Evolutionary conservation across 2,797 vertebrate species (phyloP).

Genomic region (Lithobates sylvaticus): DNA sequence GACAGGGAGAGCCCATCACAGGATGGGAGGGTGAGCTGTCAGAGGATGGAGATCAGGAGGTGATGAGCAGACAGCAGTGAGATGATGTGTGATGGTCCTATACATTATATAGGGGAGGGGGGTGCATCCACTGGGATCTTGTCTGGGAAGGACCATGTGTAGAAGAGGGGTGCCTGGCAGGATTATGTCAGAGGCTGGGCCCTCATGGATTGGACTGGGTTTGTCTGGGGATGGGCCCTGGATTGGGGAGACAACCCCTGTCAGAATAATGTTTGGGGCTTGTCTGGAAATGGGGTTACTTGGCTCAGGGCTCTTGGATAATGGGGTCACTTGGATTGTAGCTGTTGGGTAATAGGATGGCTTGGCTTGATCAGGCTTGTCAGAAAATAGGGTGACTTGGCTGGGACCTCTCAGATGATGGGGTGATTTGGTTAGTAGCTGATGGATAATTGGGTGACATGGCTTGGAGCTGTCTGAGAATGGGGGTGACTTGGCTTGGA

Average conservation of each 20-base stretch:
- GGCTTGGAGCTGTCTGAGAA: background rate
- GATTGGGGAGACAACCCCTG: too few relatives aligned
- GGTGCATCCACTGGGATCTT: too few relatives aligned
- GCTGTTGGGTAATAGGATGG: background rate
- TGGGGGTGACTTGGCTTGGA: background rate
- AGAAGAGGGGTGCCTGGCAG: background rate
- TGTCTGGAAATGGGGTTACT: background rate
- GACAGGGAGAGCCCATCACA: background rate
- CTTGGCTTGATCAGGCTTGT: background rate
- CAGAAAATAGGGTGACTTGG: background rate
- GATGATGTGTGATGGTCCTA: too few relatives aligned
- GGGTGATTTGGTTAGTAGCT: background rate
- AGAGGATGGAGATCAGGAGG: too few relatives aligned
- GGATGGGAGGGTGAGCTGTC: background rate
- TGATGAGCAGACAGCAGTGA: too few relatives aligned
- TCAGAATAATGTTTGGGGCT: too few relatives aligned
- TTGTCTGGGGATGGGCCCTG: background rate
- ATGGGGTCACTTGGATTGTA: background rate
- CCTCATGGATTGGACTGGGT: too few relatives aligned
- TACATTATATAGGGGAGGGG: too few relatives aligned
- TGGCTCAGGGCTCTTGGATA: background rate
- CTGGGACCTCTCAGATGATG: background rate
- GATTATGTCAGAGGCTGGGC: too few relatives aligned
- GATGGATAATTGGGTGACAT: background rate
- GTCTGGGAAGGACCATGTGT: too few relatives aligned